Base-by-base conservation (phyloP, 2,797 vertebrate species). In the Crypturellus tataupa region DNA sequence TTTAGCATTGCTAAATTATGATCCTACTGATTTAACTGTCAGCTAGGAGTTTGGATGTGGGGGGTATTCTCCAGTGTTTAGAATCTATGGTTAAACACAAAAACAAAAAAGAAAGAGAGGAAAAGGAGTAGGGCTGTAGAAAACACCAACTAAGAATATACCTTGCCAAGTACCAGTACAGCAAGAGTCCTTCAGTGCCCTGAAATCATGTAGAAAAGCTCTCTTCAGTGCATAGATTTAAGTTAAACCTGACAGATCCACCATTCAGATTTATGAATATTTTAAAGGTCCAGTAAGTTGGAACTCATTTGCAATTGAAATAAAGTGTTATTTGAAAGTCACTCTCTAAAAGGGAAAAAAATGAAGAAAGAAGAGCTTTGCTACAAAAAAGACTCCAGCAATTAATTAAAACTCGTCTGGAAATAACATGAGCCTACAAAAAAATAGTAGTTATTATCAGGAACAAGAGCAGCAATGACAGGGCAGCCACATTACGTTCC, bases 321-420 rank as follows among this genome's bases (percentile, higher is more conserved):
- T 91, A 75, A 94, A 91, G 69, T 93, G 79, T 87, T 94, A 70
- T 80, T 89, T 94, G 80, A 95, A 96, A 95, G 83, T 96, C 83
- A 83, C 77, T 87, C 83, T 89, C 53, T 78, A 65, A 67, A 93
- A 90, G 60, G 13, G 13, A 42, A 60, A 4, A 85, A 90, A 87
- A 90, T 49, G 16, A 85, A 71, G 70, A 80, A 94, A 71, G 53
- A 90, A 88, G 85, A 93, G 71, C 75, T 94, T 94, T 95, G 81
- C 78, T 83, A 44, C 53, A 94, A 63, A 92, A 94, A 70, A 93
- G 49, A 59, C n/a, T 81, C 35, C 80, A 24, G 60, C 75, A 96
- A 94, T 93, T 94, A 95, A 96, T 95, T 94, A 95, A 91, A 85
- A 18, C 59, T 95, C 82, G 85, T 93, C 71, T 94, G 78, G 64